Evolutionary conservation across 2,888 invertebrate species (phyloP), one percentile per base, ranked within the genome.

Genomic region (Tipula helvola): DNA sequence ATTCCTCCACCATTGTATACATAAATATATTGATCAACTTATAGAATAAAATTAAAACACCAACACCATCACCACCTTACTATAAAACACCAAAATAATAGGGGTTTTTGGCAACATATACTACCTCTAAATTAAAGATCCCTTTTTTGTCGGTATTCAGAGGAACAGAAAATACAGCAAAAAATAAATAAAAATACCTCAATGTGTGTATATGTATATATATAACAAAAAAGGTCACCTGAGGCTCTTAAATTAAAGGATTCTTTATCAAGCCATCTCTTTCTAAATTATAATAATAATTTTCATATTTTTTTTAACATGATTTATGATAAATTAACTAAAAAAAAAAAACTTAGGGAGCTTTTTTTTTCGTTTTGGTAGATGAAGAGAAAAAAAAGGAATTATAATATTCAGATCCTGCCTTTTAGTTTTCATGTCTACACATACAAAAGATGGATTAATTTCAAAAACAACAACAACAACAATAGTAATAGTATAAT

Each of bases 171-270:
- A 71, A 71, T 71, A 71, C 28, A 71, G 71, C 71, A 71, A 71
- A 18, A 71, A 71, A 71, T 71, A 71, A n/a, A 52, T 52, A 52
- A 16, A 71, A 71, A 71, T 71, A 71, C 71, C 71, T 71, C 71
- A 71, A 71, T 71, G 71, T 71, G 28, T 71, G n/a, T 71, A 57
- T 28, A 71, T 71, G 28, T 28, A 5, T 57, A 39, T 39, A 39
- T 16, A 16, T 36, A 83, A 36, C 41, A 39, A 84, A 84, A 83
- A 84, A 84, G 84, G 84, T 84, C 84, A 84, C 84, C 84, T 84
- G 84, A 84, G 84, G 84, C 84, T 84, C 41, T 84, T 84, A 84
- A 84, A 84, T 84, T 84, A 84, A 84, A 84, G 84, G 84, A 84
- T 84, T 84, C 84, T 71, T 71, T 71, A 71, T 71, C 71, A 71